Conservation (phyloP, 2,113 vertebrate species). For the Heliornis fulica region DNA sequence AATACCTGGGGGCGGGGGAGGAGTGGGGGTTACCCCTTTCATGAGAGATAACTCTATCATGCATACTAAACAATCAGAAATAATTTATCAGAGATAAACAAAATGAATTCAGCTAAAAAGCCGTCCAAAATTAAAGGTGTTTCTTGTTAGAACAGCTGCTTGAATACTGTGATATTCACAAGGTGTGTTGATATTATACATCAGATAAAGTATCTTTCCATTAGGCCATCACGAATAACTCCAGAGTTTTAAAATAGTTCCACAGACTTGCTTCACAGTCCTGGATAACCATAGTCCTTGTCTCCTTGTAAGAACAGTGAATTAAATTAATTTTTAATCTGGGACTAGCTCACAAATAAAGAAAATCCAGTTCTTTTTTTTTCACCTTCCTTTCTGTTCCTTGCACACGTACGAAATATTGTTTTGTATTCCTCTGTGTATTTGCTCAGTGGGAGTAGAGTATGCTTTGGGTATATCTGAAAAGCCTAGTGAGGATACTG, state of each 20-base stretch:
- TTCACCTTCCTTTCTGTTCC: background rate
- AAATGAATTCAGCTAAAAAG: background rate
- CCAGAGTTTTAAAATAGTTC: background rate
- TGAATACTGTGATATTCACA: background rate
- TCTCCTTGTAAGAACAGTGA: background rate
- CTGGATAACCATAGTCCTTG: background rate
- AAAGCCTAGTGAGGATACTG: background rate
- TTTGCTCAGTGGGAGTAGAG: background rate
- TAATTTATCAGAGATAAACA: background rate
- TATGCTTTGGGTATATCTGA: background rate
- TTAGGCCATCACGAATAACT: background rate
- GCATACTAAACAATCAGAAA: constrained; percentile 32
- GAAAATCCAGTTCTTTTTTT: background rate
- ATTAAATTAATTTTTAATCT: background rate
- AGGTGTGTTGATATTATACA: background rate
- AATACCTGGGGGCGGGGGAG: background rate
- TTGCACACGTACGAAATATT: background rate
- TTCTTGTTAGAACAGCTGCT: constrained; percentile 6
- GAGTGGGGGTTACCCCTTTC: constrained; percentile 6
- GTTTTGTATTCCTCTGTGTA: background rate
- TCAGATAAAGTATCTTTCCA: background rate
- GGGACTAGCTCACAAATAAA: background rate
- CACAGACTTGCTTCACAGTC: background rate
- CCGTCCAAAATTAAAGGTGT: background rate
- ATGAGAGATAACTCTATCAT: constrained; percentile 27